Evolutionary conservation across 2,888 invertebrate species (phyloP).

Genomic region (Leistus spinibarbis): DNA sequence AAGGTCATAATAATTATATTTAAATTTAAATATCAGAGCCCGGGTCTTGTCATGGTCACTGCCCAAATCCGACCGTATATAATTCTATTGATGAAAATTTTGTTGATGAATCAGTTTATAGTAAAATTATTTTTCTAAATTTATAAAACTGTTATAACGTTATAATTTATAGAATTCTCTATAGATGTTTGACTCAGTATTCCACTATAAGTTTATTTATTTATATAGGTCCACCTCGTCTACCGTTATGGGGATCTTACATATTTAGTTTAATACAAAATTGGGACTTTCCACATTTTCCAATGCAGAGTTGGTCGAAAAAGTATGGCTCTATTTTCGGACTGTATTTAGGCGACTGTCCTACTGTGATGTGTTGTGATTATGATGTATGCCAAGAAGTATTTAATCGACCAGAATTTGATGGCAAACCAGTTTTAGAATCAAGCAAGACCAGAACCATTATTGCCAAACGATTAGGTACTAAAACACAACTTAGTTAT

Average conservation of each 20-base stretch:
- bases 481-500: no score
- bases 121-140: no score
- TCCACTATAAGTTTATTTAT: neutral
- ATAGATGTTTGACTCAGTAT: no score
- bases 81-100: no score
- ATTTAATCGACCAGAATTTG: slow-evolving; percentile 64
- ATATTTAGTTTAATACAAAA: neutral
- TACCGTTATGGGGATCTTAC: slow-evolving; percentile 27
- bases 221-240: slow-evolving; percentile 23
- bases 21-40: no score
- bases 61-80: no score
- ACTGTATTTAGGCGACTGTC: slow-evolving; percentile 60
- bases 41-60: no score
- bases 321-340: slow-evolving; percentile 60
- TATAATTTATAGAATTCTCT: no score
- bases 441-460: slow-evolving; percentile 5
- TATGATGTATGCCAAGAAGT: slow-evolving; percentile 64
- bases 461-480: slow-evolving; percentile 17
- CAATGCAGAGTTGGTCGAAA: slow-evolving; percentile 24
- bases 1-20: no score
- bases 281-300: slow-evolving; percentile 31
- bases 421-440: slow-evolving; percentile 58
- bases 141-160: no score
- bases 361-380: slow-evolving; percentile 62
- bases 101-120: no score